Conservation (phyloP, 2,888 invertebrate species). For the Formica aserva region DNA sequence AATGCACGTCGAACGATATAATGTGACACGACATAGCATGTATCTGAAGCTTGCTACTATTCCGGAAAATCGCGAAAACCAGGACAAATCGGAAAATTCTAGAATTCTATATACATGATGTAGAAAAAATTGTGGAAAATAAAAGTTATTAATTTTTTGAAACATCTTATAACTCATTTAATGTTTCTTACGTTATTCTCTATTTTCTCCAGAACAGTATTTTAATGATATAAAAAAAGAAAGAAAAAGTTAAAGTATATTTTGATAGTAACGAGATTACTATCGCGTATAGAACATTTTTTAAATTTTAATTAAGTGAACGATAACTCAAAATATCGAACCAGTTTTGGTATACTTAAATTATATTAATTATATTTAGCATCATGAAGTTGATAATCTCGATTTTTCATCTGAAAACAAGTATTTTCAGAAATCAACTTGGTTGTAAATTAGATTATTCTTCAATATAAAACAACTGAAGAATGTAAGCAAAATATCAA, state of each 20-base stretch:
- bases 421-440: neutral
- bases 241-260: neutral
- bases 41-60: neutral
- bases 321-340: neutral
- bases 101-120: neutral
- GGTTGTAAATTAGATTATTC: neutral
- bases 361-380: neutral
- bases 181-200: neutral
- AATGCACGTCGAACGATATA: conserved; percentile 62
- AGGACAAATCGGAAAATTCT: conserved; percentile 4
- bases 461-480: neutral
- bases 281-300: neutral
- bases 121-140: neutral
- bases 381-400: neutral
- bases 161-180: neutral
- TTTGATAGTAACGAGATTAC: neutral
- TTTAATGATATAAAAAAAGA: neutral
- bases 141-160: conserved; percentile 5
- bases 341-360: neutral
- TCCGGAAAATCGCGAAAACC: conserved; percentile 22
- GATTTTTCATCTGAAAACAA: neutral
- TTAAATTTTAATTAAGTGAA: neutral
- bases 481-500: neutral
- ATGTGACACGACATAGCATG: neutral
- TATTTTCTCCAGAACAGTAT: neutral